These are phyloP conservation scores for Cantharis flavilabris DNA, from an alignment of 2,888 invertebrate genomes.

Conservation along the genomic window DNA sequence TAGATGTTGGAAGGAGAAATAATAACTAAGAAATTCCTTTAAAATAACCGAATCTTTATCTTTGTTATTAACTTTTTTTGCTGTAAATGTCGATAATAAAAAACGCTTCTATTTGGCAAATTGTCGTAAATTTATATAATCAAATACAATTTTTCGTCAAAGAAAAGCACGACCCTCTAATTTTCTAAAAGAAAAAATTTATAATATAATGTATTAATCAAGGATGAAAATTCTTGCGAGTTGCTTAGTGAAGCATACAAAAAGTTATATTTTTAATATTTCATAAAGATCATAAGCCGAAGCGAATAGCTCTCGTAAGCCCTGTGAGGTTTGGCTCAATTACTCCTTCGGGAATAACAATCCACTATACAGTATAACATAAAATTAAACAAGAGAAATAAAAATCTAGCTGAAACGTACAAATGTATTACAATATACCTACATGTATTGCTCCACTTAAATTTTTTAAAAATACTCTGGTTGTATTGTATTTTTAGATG, in stretches of 20 bases:
- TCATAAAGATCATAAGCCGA: constrained; percentile 34
- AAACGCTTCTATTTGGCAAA: neutral
- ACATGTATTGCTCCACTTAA: neutral
- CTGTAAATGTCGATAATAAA: neutral
- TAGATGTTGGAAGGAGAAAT: neutral
- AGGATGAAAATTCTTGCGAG: constrained; percentile 2
- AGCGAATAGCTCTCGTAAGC: constrained; percentile 25
- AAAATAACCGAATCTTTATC: neutral
- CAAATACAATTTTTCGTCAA: neutral
- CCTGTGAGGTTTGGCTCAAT: constrained; percentile 20
- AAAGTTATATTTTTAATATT: constrained; percentile 31
- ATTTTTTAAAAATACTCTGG: neutral
- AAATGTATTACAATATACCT: constrained; percentile 1
- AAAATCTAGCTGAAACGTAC: constrained; percentile 9
- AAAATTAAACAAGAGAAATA: constrained; percentile 21
- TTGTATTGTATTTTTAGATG: neutral
- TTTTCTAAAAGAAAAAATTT: neutral
- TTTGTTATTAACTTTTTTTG: neutral
- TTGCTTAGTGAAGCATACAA: neutral
- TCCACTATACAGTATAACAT: constrained; percentile 21
- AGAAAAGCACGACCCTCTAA: neutral
- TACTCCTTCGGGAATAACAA: constrained; percentile 20
- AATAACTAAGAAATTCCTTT: neutral
- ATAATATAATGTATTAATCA: constrained; percentile 8
- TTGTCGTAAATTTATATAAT: neutral